Evolutionary conservation across 37 sponge, comb jelly and placozoan species (phyloP), one percentile per base, ranked within the genome.

Genomic region (Bolinopsis microptera): DNA sequence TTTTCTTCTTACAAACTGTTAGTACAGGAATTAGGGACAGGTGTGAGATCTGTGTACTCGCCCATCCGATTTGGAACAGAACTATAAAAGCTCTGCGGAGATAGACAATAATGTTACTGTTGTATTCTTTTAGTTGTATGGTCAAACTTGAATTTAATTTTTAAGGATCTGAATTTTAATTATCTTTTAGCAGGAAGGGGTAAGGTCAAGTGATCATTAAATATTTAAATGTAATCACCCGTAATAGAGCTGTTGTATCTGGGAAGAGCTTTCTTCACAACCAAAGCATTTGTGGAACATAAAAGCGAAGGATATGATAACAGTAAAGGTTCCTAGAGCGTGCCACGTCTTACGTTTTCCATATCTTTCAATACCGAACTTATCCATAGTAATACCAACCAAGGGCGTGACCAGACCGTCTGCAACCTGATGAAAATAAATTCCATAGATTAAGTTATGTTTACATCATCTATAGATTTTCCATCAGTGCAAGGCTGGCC

Each of bases 1-100:
- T 93, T 39, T 96, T 96, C 69, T 93, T 94, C 93, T 96, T 94
- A 69, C 94, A 69, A 0, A 75, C 39, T 0, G 97, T 97, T 0
- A 98, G 93, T 61, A 95, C 97, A 8, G 99, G 99, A 38, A 98
- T 98, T 75, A 98, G 96, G 24, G 99, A 94, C 18, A 98, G 94
- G 38, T 98, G 99, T 8, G 97, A 94, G 5, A 98, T 97, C 69
- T 98, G 99, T 0, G 95, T 95, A 13, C 97, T 72, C 0, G 99
- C 99, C 99, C 99, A 98, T 0, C 99, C 99, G 93, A 97, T 94
- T 83, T 98, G 99, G 70, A 98, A 98, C 38, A 98, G 92, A 16
- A 95, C 69, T 38, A 98, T 96, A 69, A 96, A 96, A 0, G 36
- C 28, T 24, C 90, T 86, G 37, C 1, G 23, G 30, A 37, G 28